phyloP scores from a whole-genome alignment of 2,797 vertebrate species.

The Oryzias sinensis region DNA sequence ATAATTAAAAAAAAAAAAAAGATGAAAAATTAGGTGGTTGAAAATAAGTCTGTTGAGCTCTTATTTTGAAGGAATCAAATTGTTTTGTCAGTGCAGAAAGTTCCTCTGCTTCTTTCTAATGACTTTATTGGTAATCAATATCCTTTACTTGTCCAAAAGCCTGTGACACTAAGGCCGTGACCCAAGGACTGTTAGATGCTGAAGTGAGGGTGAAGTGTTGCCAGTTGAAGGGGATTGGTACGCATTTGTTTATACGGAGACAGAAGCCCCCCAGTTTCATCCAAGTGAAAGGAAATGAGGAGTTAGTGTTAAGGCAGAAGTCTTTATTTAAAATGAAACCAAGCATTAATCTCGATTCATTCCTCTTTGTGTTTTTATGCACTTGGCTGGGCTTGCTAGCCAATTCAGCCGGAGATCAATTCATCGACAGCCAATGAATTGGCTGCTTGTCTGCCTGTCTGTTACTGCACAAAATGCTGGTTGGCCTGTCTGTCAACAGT shows the following conservation, averaged over 20 bases:
- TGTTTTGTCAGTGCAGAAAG: constrained; percentile 43
- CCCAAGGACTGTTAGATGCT: constrained; percentile 29
- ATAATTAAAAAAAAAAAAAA: too few species aligned
- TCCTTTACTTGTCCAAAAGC: constrained; percentile 41
- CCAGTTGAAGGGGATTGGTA: constrained; percentile 28
- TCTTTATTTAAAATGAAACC: constrained; percentile 15
- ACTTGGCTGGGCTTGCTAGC: constrained; percentile 14
- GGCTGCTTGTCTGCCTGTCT: constrained; percentile 47
- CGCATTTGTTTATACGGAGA: constrained; percentile 29
- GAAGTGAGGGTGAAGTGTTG: constrained; percentile 15
- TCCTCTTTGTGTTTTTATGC: neutral
- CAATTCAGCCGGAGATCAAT: constrained; percentile 21
- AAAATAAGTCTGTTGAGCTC: constrained; percentile 42
- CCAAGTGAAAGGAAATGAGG: constrained; percentile 31
- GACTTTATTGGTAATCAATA: constrained; percentile 72
- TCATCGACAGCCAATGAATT: constrained; percentile 41
- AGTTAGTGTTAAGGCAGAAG: constrained; percentile 1
- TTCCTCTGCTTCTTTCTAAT: constrained; percentile 53
- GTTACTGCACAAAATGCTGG: constrained; percentile 38
- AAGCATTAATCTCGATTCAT: constrained; percentile 1
- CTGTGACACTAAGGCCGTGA: constrained; percentile 53
- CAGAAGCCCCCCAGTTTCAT: constrained; percentile 36
- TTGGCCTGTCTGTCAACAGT: constrained; percentile 50
- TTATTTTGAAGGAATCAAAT: constrained; percentile 60
- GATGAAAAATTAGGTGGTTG: constrained; percentile 6